Percentiles rank a stretch among this genome's conserved stretches.
Evolutionary conservation across 2,797 vertebrate genomes (phyloP).

Genomic region (Sebastes elongatus): DNA sequence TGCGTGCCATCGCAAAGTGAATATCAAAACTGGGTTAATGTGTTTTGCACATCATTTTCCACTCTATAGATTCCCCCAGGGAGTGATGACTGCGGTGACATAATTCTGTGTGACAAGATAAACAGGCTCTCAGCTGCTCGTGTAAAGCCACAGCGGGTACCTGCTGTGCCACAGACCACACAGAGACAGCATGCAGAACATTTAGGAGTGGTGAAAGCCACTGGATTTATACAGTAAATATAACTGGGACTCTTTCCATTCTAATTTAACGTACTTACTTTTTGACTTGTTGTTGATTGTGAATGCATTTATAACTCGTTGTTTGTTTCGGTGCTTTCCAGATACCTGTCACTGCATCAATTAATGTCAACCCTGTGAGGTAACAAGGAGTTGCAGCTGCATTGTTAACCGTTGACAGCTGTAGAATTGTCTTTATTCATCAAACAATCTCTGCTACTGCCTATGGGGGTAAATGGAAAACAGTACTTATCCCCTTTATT

Average conservation of each 20-base stretch:
- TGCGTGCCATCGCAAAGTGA: not conserved
- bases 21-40: not conserved
- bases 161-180: not conserved
- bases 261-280: not conserved
- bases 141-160: not conserved
- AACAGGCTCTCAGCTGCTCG: not conserved
- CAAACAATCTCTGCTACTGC: not conserved
- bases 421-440: not conserved
- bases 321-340: not conserved
- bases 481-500: conserved; percentile 26
- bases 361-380: not conserved
- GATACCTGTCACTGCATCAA: not conserved
- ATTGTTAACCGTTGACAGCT: not conserved
- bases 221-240: not conserved
- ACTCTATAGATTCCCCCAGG: not conserved
- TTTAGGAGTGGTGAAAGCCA: not conserved
- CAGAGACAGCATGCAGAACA: not conserved
- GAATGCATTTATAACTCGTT: not conserved
- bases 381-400: not conserved
- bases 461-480: conserved; percentile 50
- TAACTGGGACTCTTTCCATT: not conserved
- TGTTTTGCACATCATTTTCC: not conserved
- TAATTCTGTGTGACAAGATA: conserved; percentile 3
- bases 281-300: not conserved
- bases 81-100: not conserved